phyloP scores from a whole-genome alignment of 2,113 vertebrate species.

The Dromiciops gliroides region DNA sequence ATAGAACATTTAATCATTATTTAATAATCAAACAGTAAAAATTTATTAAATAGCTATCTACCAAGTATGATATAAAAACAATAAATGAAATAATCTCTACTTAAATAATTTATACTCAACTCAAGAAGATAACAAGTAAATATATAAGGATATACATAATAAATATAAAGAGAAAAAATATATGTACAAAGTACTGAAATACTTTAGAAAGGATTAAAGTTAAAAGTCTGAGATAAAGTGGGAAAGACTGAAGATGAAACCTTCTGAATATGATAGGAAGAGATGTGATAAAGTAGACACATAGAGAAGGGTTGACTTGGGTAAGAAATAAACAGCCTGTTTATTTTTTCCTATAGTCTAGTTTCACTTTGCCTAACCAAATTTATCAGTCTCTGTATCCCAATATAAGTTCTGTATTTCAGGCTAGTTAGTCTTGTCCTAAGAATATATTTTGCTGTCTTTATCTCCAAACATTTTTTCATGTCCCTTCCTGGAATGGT shows the following conservation, averaged over 20 bases:
- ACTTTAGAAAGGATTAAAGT: not conserved
- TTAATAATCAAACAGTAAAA: not conserved
- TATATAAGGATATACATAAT: not conserved
- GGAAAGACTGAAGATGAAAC: not conserved
- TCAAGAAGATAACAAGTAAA: no score
- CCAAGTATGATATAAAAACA: not conserved
- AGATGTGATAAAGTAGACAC: not conserved
- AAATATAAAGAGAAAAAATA: not conserved
- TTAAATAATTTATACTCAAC: no score
- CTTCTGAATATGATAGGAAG: not conserved
- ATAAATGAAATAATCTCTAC: no score
- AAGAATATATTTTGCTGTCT: not conserved
- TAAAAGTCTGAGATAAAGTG: not conserved
- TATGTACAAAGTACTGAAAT: no score
- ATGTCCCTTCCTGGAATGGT: not conserved
- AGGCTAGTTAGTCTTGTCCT: conserved; percentile 5
- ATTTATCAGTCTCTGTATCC: not conserved
- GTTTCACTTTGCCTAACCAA: not conserved
- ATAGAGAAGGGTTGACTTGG: not conserved
- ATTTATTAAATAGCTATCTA: not conserved
- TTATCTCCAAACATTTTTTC: not conserved
- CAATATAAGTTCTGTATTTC: not conserved
- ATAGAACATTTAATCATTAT: not conserved
- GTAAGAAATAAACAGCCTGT: conserved; percentile 29
- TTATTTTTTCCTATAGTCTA: not conserved